A percentile compares a stretch with the other conserved stretches of the same genome.
Evolutionary conservation across 2,888 invertebrate genomes (phyloP).

Genomic region (Sericinus montela): DNA sequence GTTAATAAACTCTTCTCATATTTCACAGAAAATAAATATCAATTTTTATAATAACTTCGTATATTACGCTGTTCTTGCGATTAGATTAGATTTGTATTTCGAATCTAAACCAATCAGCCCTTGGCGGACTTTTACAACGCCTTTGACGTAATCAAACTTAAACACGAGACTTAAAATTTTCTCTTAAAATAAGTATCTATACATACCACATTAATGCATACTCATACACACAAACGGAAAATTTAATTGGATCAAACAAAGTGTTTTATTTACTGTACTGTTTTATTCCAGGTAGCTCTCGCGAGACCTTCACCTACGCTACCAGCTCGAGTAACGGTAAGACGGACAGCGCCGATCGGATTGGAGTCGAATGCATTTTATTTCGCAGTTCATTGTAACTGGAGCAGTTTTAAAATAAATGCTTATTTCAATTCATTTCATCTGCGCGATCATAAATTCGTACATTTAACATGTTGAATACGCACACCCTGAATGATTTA

Average conservation of each 20-base stretch:
- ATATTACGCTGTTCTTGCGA: too few relatives aligned
- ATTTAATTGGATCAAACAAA: conserved; percentile 3
- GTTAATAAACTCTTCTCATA: too few relatives aligned
- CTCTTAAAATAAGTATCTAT: too few relatives aligned
- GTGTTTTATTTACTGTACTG: conserved; percentile 7
- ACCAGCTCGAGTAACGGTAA: conserved; percentile 51
- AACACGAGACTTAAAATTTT: too few relatives aligned
- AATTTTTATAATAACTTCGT: too few relatives aligned
- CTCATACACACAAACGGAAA: neutral
- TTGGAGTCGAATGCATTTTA: conserved; percentile 10
- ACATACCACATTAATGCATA: too few relatives aligned
- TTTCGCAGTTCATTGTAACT: conserved; percentile 8
- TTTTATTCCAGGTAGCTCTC: conserved; percentile 53
- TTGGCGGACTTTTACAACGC: too few relatives aligned
- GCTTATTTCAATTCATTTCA: conserved; percentile 4
- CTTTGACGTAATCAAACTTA: too few relatives aligned
- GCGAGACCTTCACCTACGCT: conserved; percentile 40
- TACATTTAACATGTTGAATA: conserved; percentile 1
- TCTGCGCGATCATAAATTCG: conserved; percentile 6
- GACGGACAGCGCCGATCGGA: conserved; percentile 11
- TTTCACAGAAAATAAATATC: too few relatives aligned
- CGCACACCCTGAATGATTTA: neutral
- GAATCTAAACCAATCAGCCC: too few relatives aligned
- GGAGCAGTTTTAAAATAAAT: conserved; percentile 10
- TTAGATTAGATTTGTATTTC: too few relatives aligned